Evolutionary conservation across 2,888 invertebrate species (phyloP), one percentile per base, ranked within the genome.

Genomic region (Tortricodes alternella): DNA sequence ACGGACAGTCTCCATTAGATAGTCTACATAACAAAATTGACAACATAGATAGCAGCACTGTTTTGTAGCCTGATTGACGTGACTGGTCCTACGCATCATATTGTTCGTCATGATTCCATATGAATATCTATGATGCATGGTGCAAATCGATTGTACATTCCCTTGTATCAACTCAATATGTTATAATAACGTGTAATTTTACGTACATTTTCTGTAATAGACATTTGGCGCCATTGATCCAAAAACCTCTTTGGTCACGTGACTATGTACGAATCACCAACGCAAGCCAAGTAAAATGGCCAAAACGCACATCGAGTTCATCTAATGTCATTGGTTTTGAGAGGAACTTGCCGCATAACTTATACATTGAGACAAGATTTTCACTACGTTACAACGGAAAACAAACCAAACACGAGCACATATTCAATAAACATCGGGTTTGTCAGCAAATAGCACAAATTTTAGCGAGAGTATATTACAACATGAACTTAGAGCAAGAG

Each of bases 41-140:
- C 95, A 95, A 93, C 93, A 93, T 92, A 95, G 95, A 93, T 93
- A 94, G 95, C 95, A 93, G 92, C 92, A 93, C 92, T 82, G 88
- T 89, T 90, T 88, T 86, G 90, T 89, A 90, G 84, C 88, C 85
- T 86, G 86, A 85, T 84, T 89, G 91, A 91, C 91, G 83, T 91
- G 89, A 90, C 70, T 70, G 55, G 81, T 75, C 78, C 76, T 86
- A 86, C 84, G 86, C 84, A 85, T 85, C 82, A 76, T 76, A 81
- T 81, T 78, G 71, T 70, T 68, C 53, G 41, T 27, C 52, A 23
- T 50, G 53, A 52, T 73, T 71, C 62, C 53, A 58, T 70, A 66
- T 64, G 62, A 70, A 71, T 75, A 68, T 73, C 69, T 73, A 68
- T 56, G 60, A 59, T 62, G 37, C 66, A 70, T 63, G 65, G 59